Evolutionary conservation across 2,113 vertebrate genomes (phyloP), one percentile per base, ranked within the genome.

Genomic region (Nothobranchius kuhntae): DNA sequence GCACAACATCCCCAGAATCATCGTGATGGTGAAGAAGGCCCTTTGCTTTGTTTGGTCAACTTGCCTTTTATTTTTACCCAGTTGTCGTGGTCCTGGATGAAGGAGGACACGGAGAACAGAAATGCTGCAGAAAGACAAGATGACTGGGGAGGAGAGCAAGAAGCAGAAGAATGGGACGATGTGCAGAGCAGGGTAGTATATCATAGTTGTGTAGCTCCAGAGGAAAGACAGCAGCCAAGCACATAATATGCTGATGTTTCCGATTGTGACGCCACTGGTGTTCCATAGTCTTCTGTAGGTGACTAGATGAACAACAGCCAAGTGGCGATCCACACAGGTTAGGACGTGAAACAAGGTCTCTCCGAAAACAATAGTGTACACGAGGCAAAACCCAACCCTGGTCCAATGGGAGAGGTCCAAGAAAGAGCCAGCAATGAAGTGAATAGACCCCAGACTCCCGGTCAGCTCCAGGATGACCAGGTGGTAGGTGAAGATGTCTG

Each of bases 281-380:
- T 26, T 7, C 4, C 11, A 47, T 48, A 80, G 67, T 1, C 26
- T 21, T 54, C 50, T 11, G 46, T 73, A 78, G 13, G 21, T 48
- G 13, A 78, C 12, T 15, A 69, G 76, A 10, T 73, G 65, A n/a
- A 78, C 59, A 0, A 63, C 76, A 2, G 76, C 69, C 58, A 78
- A 48, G 64, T 78, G 59, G 35, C 53, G 69, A 8, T 78, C 76
- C 40, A 68, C 14, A 36, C 75, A 78, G 63, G 68, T 68, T 4
- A 78, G 15, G 12, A 52, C 2, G 58, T 70, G 67, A 13, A 61
- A 48, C 1, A 38, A 26, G 3, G 26, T 50, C 3, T 62, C 30
- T 38, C 46, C 60, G 1, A n/a, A 2, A 3, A 50, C 50, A 35
- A 36, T 17, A 26, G 38, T 51, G 46, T 13, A 15, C 8, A 36